Percentiles rank a stretch among this genome's conserved stretches.
phyloP scores from a whole-genome alignment of 2,113 vertebrate species.

The Tauraco erythrolophus region DNA sequence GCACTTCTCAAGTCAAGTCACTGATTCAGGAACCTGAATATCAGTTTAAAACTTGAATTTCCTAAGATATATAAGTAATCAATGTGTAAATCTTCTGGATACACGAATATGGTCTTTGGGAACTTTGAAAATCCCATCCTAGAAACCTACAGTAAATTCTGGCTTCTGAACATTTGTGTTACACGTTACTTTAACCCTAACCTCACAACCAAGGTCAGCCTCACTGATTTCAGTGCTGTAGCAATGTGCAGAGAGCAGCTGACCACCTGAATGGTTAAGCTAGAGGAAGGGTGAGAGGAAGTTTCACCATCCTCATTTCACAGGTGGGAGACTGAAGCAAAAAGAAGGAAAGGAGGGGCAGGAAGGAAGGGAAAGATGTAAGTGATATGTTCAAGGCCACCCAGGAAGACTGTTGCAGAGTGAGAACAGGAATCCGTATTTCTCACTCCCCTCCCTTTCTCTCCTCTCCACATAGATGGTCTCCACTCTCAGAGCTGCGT shows the following conservation, averaged over 20 bases:
- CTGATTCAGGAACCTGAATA: not conserved
- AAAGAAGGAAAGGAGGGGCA: slow-evolving; percentile 17
- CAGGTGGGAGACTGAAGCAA: not conserved
- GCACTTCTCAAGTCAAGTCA: not conserved
- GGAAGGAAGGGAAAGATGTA: slow-evolving; percentile 1
- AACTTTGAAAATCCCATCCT: not conserved
- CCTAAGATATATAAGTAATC: not conserved
- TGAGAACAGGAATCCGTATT: not conserved
- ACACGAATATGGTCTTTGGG: not conserved
- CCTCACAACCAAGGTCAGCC: not conserved
- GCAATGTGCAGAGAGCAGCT: not conserved
- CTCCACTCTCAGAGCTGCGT: not conserved
- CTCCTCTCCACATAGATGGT: not conserved
- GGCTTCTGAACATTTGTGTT: not conserved
- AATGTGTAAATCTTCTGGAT: accelerated
- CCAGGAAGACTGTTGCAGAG: slow-evolving; percentile 9
- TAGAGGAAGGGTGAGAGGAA: not conserved
- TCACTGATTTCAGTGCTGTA: not conserved
- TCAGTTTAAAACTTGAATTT: not conserved
- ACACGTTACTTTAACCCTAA: not conserved
- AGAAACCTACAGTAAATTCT: not conserved
- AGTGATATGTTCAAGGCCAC: slow-evolving; percentile 30
- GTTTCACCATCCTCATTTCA: not conserved
- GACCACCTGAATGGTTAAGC: not conserved
- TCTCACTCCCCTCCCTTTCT: not conserved